A percentile compares a stretch with the other conserved stretches of the same genome.
Conservation (phyloP, 1,140 invertebrate genomes). For the Zaprionus gabonicus region DNA sequence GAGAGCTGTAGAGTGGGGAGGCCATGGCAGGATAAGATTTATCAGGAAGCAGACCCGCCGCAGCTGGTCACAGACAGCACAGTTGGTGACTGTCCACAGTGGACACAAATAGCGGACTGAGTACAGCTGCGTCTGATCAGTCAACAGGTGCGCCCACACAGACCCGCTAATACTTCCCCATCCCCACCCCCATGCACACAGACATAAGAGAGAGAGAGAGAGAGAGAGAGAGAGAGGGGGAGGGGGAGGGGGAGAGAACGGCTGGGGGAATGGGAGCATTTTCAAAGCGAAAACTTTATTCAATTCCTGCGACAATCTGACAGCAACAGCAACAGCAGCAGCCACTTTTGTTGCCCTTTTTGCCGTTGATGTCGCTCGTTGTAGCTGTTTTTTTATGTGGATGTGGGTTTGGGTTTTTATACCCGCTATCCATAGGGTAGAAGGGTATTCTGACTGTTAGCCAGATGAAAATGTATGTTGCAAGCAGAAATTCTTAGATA, state of each 20-base stretch:
- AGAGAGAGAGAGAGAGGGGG: background rate
- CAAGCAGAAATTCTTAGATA: too few relatives aligned
- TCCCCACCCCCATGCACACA: background rate
- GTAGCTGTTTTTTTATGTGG: constrained; percentile 18
- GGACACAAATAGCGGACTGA: background rate
- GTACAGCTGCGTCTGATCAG: constrained; percentile 5
- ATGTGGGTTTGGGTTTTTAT: constrained; percentile 2
- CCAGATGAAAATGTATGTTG: background rate
- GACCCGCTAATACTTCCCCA: background rate
- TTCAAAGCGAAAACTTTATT: constrained; percentile 69
- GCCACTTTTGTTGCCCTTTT: constrained; percentile 38
- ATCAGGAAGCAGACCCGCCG: constrained; percentile 26
- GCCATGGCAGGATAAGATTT: background rate
- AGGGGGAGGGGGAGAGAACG: background rate
- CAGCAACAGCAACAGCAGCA: constrained; percentile 33
- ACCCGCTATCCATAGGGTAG: too few relatives aligned
- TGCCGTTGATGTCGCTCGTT: constrained; percentile 11
- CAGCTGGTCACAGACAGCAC: background rate
- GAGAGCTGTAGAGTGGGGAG: background rate
- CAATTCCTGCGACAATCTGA: constrained; percentile 63
- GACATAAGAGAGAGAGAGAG: background rate
- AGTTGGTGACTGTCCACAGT: background rate
- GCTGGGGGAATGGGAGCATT: background rate
- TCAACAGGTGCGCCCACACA: constrained; percentile 27
- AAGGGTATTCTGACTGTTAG: too few relatives aligned